These are phyloP conservation scores for Esox lucius DNA, from an alignment of 2,797 vertebrate genomes.

Conservation along the genomic window DNA sequence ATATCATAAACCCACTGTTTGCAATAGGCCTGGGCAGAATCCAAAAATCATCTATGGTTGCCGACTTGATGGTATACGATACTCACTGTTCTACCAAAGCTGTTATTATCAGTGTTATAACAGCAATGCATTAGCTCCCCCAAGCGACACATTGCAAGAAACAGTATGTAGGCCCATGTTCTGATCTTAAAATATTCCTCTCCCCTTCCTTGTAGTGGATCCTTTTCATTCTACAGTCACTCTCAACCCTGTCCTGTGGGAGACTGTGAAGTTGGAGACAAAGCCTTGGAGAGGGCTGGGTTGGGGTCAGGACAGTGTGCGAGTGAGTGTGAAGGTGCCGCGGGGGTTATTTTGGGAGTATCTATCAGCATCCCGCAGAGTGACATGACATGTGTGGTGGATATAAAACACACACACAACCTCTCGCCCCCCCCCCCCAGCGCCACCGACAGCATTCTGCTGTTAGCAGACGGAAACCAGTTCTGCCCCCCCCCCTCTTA, in stretches of 20 bases:
- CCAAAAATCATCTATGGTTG: background rate
- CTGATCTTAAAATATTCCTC: background rate
- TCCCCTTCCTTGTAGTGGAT: background rate
- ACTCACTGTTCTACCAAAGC: background rate
- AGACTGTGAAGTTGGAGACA: slow-evolving; percentile 40
- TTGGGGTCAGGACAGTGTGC: slow-evolving; percentile 25
- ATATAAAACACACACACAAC: slow-evolving; percentile 39
- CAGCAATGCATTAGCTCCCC: background rate
- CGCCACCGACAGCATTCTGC: slow-evolving; percentile 64
- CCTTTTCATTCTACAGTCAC: background rate
- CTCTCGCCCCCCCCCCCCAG: slow-evolving; percentile 45
- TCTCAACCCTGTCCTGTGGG: background rate
- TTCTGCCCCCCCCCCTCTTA: slow-evolving; percentile 25
- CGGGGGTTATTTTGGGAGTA: slow-evolving; percentile 70
- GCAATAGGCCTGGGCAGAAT: no score
- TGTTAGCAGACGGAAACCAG: slow-evolving; percentile 60
- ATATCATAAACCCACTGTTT: no score
- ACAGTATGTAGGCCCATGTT: background rate
- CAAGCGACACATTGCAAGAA: background rate
- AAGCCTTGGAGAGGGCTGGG: slow-evolving; percentile 30
- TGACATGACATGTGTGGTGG: slow-evolving; percentile 80
- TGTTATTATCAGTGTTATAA: background rate
- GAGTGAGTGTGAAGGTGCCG: slow-evolving; percentile 23
- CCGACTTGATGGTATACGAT: background rate
- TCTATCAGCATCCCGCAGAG: slow-evolving; percentile 72